phyloP scores from a whole-genome alignment of 2,888 invertebrate genomes.

The Orthonevra nobilis region DNA sequence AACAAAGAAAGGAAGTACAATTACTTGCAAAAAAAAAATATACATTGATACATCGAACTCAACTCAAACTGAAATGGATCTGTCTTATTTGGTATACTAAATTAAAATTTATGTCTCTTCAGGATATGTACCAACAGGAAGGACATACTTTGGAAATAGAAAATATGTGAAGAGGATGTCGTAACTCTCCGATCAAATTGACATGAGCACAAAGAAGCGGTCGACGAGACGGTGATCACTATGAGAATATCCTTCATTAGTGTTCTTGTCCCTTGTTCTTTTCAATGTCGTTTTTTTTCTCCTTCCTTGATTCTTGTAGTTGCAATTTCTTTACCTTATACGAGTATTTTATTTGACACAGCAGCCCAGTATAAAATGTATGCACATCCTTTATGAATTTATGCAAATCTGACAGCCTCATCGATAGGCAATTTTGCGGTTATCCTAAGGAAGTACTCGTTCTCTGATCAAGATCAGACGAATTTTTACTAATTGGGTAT shows the following conservation, averaged over 20 bases:
- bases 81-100: conserved; percentile 4
- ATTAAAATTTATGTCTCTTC: conserved; percentile 41
- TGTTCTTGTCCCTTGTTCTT: conserved; percentile 27
- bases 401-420: conserved; percentile 48
- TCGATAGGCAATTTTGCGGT: conserved; percentile 26
- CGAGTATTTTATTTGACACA: background rate
- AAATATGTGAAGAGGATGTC: conserved; percentile 24
- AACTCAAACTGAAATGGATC: conserved; percentile 2
- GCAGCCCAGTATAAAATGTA: conserved; percentile 9
- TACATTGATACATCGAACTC: background rate
- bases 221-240: conserved; percentile 2
- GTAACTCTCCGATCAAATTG: conserved; percentile 42
- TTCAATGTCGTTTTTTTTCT: background rate
- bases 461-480: conserved; percentile 30
- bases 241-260: conserved; percentile 57
- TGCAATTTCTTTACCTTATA: too few relatives aligned
- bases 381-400: conserved; percentile 14
- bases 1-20: conserved; percentile 10
- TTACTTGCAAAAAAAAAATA: conserved; percentile 1
- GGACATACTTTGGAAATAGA: background rate
- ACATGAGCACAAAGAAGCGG: conserved; percentile 38
- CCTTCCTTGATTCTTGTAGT: background rate
- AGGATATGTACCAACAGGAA: background rate
- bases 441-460: conserved; percentile 19
- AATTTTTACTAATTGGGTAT: conserved; percentile 42